Evolutionary conservation across 2,888 invertebrate genomes (phyloP), one percentile per base, ranked within the genome.

Genomic region (Allolobophora icterica): DNA sequence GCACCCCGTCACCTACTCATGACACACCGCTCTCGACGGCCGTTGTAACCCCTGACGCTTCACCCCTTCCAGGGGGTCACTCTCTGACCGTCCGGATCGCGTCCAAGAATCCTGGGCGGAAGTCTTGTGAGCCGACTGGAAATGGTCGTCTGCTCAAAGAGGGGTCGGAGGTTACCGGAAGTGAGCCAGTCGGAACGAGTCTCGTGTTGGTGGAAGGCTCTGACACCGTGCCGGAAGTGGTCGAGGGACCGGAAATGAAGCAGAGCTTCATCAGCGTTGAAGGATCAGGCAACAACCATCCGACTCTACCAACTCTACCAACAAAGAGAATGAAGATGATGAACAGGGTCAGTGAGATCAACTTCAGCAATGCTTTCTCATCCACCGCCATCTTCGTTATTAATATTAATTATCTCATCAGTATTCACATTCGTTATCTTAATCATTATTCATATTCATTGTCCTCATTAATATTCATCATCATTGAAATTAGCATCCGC

Each of bases 51-150:
- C 71, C 30, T n/a, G 71, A 71, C 71, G 71, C 71, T n/a, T 71
- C 71, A 71, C 71, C 71, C n/a, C n/a, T n/a, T 71, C 71, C 71
- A n/a, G 71, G 71, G 30, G n/a, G 71, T n/a, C 71, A 71, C 30
- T 71, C 71, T n/a, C 71, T 71, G 71, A 71, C 71, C 71, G n/a
- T 71, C 11, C 71, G 71, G 71, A 71, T 71, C 71, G n/a, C 71
- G 71, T n/a, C 71, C 71, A 71, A 71, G 71, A 71, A 30, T 71
- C 71, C n/a, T 11, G 71, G 71, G 0, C 71, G 71, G n/a, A 71
- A 71, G 71, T 71, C 71, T n/a, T 71, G 71, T n/a, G 71, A 71
- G n/a, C 71, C 71, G n/a, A 71, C 71, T n/a, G 71, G 30, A 71
- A 71, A 71, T 71, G 71, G 71, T 71, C 71, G 17, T 71, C n/a